Conservation (phyloP, 2,888 invertebrate species). For the Nomada goodeniana region DNA sequence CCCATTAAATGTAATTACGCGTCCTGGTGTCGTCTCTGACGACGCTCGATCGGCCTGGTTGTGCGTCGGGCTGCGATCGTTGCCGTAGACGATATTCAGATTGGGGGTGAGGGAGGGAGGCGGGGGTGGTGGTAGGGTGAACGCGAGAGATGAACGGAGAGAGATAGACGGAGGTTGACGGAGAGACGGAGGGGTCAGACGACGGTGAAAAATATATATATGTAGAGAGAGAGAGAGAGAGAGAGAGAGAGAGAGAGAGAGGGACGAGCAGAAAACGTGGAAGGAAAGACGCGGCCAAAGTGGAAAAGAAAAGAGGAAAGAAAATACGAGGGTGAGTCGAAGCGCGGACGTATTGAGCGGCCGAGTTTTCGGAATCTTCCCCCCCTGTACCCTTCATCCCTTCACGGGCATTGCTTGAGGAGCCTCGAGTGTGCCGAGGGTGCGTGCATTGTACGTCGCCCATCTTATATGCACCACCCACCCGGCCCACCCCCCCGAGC, state of each 20-base stretch:
- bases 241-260: neutral
- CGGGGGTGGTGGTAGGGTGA: neutral
- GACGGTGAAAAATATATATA: neutral
- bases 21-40: slow-evolving; percentile 60
- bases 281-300: slow-evolving; percentile 33
- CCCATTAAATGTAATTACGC: slow-evolving; percentile 70
- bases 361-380: slow-evolving; percentile 82
- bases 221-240: neutral
- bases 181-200: neutral
- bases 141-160: slow-evolving; percentile 5
- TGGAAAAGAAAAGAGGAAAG: slow-evolving; percentile 60
- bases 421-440: slow-evolving; percentile 82
- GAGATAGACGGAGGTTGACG: neutral
- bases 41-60: slow-evolving; percentile 53
- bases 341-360: slow-evolving; percentile 80
- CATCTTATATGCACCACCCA: slow-evolving; percentile 84
- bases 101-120: neutral
- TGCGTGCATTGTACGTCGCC: slow-evolving; percentile 83
- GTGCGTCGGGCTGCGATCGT: slow-evolving; percentile 20
- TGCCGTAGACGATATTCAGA: slow-evolving; percentile 34
- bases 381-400: slow-evolving; percentile 71
- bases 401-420: slow-evolving; percentile 81
- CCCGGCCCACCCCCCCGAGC: slow-evolving; percentile 72
- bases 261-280: neutral
- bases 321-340: slow-evolving; percentile 71